Conservation (phyloP, 2,113 vertebrate genomes). For the Corydoras maculifer region DNA sequence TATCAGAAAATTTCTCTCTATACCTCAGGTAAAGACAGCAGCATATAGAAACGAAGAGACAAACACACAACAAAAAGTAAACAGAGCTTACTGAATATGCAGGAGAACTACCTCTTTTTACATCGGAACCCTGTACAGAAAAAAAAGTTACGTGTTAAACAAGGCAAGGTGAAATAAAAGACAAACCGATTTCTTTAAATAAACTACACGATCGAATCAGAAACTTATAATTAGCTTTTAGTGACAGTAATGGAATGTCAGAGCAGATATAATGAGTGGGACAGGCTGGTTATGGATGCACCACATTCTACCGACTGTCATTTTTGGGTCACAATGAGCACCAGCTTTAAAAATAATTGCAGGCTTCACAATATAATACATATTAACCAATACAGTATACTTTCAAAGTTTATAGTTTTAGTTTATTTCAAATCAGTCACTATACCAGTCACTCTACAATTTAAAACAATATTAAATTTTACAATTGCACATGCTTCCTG, state of each 20-base stretch:
- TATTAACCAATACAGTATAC: too few relatives aligned
- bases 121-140: conserved; percentile 43
- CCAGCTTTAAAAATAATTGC: not conserved
- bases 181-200: conserved; percentile 17
- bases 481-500: too few relatives aligned
- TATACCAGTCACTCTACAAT: too few relatives aligned
- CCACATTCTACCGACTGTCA: conserved; percentile 32
- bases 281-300: conserved; percentile 35
- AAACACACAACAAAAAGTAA: not conserved
- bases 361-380: too few relatives aligned
- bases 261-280: conserved; percentile 28
- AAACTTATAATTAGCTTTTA: conserved; percentile 44
- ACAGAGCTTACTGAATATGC: conserved; percentile 46
- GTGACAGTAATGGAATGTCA: conserved; percentile 41
- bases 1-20: too few relatives aligned
- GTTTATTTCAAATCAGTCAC: too few relatives aligned
- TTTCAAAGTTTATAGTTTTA: too few relatives aligned
- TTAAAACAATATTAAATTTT: too few relatives aligned
- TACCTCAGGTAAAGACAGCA: too few relatives aligned
- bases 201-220: conserved; percentile 23
- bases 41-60: not conserved
- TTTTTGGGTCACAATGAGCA: conserved; percentile 41
- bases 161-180: not conserved
- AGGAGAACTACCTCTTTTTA: conserved; percentile 50
- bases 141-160: not conserved